Conservation (phyloP, 2,888 invertebrate species). For the Oegoconia quadripuncta region DNA sequence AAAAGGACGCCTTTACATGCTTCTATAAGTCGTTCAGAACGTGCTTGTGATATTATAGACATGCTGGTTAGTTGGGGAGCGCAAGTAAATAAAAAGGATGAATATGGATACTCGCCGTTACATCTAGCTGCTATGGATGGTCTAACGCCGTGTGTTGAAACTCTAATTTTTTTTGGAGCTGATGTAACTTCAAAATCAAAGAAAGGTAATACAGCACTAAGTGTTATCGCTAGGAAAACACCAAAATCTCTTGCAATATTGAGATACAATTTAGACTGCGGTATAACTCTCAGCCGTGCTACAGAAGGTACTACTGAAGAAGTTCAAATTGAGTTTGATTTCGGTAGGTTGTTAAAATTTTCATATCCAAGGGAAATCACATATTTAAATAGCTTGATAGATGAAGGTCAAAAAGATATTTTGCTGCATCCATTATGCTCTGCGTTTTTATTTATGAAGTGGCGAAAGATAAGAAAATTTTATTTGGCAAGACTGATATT, state of each 20-base stretch:
- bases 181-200: conserved; percentile 93
- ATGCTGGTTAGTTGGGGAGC: conserved; percentile 88
- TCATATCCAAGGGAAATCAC: conserved; percentile 91
- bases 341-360: conserved; percentile 88
- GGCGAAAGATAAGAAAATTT: conserved; percentile 93
- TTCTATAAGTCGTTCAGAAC: conserved; percentile 87
- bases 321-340: conserved; percentile 89
- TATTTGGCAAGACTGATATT: conserved; percentile 89
- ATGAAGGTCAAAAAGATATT: conserved; percentile 93
- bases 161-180: conserved; percentile 89
- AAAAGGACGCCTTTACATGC: conserved; percentile 90
- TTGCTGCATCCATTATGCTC: conserved; percentile 92
- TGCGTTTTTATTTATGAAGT: conserved; percentile 92
- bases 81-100: conserved; percentile 90
- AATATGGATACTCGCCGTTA: conserved; percentile 90
- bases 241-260: conserved; percentile 91
- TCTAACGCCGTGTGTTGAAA: conserved; percentile 89
- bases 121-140: conserved; percentile 93
- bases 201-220: conserved; percentile 90
- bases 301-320: conserved; percentile 87
- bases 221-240: conserved; percentile 90
- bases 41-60: conserved; percentile 89
- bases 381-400: conserved; percentile 91
- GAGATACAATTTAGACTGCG: conserved; percentile 87
- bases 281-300: conserved; percentile 85